Conservation (phyloP, 2,888 invertebrate species). For the Automeris io region DNA sequence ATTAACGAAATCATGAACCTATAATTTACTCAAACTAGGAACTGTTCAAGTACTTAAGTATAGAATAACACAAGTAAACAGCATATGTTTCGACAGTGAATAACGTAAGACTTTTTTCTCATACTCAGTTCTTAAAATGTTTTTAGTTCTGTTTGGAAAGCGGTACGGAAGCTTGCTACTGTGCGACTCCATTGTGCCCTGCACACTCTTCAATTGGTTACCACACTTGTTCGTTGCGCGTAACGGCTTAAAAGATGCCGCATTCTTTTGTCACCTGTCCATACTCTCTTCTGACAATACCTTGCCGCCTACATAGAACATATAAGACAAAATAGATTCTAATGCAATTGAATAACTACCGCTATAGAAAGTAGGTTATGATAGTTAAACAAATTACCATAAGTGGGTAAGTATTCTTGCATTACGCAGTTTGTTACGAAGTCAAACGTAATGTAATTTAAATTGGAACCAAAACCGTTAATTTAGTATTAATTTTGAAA, state of each 20-base stretch:
- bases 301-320: conserved; percentile 19
- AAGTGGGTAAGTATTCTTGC: conserved; percentile 3
- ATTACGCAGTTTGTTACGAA: neutral
- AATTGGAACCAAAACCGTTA: conserved; percentile 1
- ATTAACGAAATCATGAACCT: too few species aligned
- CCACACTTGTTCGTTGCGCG: conserved; percentile 57
- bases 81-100: too few species aligned
- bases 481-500: conserved; percentile 1
- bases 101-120: conserved; percentile 11
- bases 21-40: too few species aligned
- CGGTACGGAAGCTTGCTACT: conserved; percentile 70
- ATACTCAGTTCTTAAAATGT: conserved; percentile 22
- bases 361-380: conserved; percentile 8
- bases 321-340: conserved; percentile 16
- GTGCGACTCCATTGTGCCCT: conserved; percentile 54
- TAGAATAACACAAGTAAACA: too few species aligned
- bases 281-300: conserved; percentile 26
- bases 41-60: too few species aligned
- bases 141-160: conserved; percentile 26
- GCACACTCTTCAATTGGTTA: conserved; percentile 44
- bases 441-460: conserved; percentile 1
- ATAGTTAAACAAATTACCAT: conserved; percentile 4
- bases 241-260: conserved; percentile 45
- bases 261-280: conserved; percentile 50
- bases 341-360: conserved; percentile 12